Evolutionary conservation across 2,113 vertebrate genomes (phyloP).

Genomic region (Plecturocebus donacophilus): DNA sequence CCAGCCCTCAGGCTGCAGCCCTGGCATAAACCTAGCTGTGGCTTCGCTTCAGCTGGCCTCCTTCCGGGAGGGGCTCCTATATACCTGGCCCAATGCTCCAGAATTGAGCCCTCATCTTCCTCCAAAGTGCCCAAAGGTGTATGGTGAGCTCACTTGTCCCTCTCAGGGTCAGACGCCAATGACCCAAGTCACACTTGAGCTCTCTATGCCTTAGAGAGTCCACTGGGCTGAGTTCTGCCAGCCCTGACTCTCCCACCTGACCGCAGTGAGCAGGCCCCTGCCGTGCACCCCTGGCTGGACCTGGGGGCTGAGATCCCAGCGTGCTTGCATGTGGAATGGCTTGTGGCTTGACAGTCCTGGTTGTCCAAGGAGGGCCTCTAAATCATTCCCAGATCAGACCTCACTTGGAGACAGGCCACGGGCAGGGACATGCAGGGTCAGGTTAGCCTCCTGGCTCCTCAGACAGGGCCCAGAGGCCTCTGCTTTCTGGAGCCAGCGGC

Average conservation of each 20-base stretch:
- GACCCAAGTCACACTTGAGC: neutral
- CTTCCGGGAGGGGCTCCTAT: neutral
- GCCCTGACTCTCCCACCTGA: neutral
- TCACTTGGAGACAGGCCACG: neutral
- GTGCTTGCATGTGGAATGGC: neutral
- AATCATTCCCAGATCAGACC: neutral
- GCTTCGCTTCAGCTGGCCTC: neutral
- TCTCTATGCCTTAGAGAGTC: neutral
- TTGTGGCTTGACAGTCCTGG: neutral
- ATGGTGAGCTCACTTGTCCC: neutral
- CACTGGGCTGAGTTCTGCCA: neutral
- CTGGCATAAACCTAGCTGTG: neutral
- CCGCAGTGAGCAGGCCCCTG: neutral
- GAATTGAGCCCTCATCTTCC: neutral
- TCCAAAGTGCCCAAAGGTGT: neutral
- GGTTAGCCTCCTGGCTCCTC: neutral
- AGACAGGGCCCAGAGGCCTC: neutral
- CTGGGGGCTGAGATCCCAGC: neutral
- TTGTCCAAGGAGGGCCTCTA: neutral
- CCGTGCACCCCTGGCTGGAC: neutral
- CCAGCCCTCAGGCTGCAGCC: neutral
- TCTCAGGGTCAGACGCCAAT: neutral
- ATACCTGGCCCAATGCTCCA: no score
- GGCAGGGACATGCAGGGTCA: neutral
- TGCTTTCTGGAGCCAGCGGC: neutral